Base-by-base conservation (phyloP, 1,140 invertebrate genomes). In the Odontomachus brunneus region DNA sequence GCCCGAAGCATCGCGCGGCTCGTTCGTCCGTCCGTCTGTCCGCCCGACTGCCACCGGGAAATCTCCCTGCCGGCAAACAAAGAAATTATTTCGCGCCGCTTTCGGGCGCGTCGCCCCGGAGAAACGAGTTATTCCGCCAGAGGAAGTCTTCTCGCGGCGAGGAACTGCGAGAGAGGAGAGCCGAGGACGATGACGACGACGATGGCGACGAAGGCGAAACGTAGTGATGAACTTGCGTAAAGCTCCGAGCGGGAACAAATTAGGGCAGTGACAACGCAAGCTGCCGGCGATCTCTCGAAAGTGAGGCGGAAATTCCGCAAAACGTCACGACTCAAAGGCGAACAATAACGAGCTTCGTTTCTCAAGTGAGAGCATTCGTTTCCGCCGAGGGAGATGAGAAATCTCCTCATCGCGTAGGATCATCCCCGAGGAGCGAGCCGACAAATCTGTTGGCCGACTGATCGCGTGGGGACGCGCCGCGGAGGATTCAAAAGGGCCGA, bases 1-100 rank as follows among this genome's bases (percentile, higher is more conserved):
- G 65, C 51, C 65, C 29, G 33, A 14, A 44, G 22, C 51, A 48
- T 80, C 51, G 51, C 26, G 65, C 38, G 38, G 9, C 55, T n/a
- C n/a, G n/a, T n/a, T n/a, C n/a, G n/a, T n/a, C 55, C 22, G 7
- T 19, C 24, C 17, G 44, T 1, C 2, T 38, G 2, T 62, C 33
- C 55, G 44, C 24, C 63, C 29, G 26, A 24, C 14, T n/a, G 26
- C 4, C 29, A 5, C 29, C 38, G 22, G 19, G 1, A 22, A 33
- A 63, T 75, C 59, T 65, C 11, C n/a, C 51, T 22, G 2, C 14
- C 51, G 29, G 33, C 33, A 67, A 71, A 69, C 63, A 71, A 80
- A 80, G 51, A 80, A 80, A 80, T 80, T 80, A 80, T 80, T 80
- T 80, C 22, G 65, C 51, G 11, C 22, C 65, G 12, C 65, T 80